Conservation (phyloP, 2,797 vertebrate species). For the Gymnothorax reevesii region DNA sequence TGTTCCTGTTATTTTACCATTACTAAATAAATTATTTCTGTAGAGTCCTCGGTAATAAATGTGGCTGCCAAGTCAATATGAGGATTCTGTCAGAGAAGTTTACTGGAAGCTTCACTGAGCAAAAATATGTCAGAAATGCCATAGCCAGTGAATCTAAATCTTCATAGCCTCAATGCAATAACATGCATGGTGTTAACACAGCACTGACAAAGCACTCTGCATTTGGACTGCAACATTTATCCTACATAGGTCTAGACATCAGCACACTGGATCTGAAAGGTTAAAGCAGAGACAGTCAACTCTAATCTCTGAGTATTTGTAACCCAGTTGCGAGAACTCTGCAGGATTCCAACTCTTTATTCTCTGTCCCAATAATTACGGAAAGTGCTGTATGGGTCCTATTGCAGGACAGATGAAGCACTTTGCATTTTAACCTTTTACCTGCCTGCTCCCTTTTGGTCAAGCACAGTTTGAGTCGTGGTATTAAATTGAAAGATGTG, state of each 20-base stretch:
- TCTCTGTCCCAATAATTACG: no score
- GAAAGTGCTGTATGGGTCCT: no score
- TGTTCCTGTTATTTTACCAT: background rate
- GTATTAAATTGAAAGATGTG: no score
- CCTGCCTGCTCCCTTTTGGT: no score
- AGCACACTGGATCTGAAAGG: no score
- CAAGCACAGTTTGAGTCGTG: no score
- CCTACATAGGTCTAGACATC: no score
- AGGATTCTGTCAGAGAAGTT: background rate
- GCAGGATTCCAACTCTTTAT: no score
- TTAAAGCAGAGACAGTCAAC: no score
- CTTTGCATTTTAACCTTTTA: background rate
- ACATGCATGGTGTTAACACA: background rate
- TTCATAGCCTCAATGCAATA: background rate
- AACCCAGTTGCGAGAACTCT: no score
- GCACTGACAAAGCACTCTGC: background rate
- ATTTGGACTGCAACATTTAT: no score
- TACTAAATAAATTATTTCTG: background rate
- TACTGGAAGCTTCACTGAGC: background rate
- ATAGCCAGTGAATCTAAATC: slow-evolving; percentile 2
- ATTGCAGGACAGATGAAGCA: background rate
- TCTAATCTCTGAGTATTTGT: no score
- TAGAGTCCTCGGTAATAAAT: background rate
- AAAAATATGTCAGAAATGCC: background rate
- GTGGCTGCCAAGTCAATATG: background rate